phyloP scores from a whole-genome alignment of 1,140 invertebrate genomes.

The Nebria ingens region DNA sequence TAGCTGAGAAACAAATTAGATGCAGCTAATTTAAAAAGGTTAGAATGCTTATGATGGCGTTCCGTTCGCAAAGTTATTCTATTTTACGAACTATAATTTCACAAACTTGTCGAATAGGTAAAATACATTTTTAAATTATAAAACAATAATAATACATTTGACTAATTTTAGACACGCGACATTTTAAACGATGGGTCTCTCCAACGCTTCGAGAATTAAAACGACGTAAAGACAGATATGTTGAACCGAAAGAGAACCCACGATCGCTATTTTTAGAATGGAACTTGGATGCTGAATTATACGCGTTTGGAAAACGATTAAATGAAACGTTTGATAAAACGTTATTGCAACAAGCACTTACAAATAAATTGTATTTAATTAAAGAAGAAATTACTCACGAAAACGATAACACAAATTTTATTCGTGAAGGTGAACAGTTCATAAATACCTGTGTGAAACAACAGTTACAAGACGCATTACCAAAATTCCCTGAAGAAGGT shows the following conservation, averaged over 20 bases:
- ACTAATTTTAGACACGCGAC: constrained; percentile 22
- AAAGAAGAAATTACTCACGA: constrained; percentile 43
- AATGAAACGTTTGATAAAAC: constrained; percentile 70
- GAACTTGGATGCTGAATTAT: constrained; percentile 84
- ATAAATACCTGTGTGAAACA: constrained; percentile 43
- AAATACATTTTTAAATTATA: too few relatives aligned
- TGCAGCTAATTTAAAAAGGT: too few relatives aligned
- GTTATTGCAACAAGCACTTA: constrained; percentile 65
- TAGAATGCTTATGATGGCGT: too few relatives aligned
- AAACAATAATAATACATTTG: too few relatives aligned
- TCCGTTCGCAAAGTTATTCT: too few relatives aligned
- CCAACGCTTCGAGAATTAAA: constrained; percentile 41
- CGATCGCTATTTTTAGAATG: constrained; percentile 63
- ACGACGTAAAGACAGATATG: constrained; percentile 31
- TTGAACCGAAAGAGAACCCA: constrained; percentile 29
- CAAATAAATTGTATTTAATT: constrained; percentile 66
- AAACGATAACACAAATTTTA: constrained; percentile 57
- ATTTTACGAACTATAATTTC: too few relatives aligned
- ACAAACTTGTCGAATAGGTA: too few relatives aligned
- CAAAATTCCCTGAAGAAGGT: constrained; percentile 60
- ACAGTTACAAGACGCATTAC: constrained; percentile 48
- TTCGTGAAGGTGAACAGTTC: constrained; percentile 51
- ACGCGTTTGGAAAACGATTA: constrained; percentile 74
- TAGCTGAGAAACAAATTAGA: too few relatives aligned
- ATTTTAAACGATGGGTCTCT: constrained; percentile 41